These are phyloP conservation scores for Protonibea diacanthus DNA, from an alignment of 2,797 vertebrate genomes.

Conservation along the genomic window DNA sequence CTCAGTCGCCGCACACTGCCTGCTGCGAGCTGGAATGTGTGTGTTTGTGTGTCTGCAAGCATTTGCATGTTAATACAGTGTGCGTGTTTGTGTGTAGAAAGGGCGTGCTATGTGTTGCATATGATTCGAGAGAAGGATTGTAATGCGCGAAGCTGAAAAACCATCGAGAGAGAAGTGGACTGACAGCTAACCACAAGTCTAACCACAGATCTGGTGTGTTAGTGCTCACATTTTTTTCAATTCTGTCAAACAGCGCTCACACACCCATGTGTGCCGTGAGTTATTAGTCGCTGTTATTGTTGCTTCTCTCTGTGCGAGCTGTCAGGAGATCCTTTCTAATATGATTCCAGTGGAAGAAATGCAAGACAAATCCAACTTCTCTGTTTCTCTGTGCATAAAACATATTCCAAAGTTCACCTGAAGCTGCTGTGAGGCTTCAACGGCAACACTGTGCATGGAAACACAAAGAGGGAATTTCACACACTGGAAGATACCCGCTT, in stretches of 20 bases:
- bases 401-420: background rate
- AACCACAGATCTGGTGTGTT: conserved; percentile 32
- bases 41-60: conserved; percentile 30
- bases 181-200: conserved; percentile 6
- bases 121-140: background rate
- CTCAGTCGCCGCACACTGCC: conserved; percentile 54
- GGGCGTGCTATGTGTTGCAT: background rate
- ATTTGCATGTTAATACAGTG: conserved; percentile 52
- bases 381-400: background rate
- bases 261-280: background rate
- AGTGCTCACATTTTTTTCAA: background rate
- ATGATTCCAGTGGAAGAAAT: background rate
- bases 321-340: background rate
- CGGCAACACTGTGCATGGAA: background rate
- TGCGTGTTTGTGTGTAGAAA: conserved; percentile 20
- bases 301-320: background rate
- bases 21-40: conserved; percentile 49
- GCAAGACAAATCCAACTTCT: background rate
- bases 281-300: background rate
- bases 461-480: background rate
- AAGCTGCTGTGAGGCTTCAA: background rate
- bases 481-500: background rate
- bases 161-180: conserved; percentile 31
- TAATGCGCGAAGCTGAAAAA: conserved; percentile 34
- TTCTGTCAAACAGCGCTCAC: background rate